Evolutionary conservation across 2,113 vertebrate genomes (phyloP), one percentile per base, ranked within the genome.

Genomic region (Petaurus breviceps): DNA sequence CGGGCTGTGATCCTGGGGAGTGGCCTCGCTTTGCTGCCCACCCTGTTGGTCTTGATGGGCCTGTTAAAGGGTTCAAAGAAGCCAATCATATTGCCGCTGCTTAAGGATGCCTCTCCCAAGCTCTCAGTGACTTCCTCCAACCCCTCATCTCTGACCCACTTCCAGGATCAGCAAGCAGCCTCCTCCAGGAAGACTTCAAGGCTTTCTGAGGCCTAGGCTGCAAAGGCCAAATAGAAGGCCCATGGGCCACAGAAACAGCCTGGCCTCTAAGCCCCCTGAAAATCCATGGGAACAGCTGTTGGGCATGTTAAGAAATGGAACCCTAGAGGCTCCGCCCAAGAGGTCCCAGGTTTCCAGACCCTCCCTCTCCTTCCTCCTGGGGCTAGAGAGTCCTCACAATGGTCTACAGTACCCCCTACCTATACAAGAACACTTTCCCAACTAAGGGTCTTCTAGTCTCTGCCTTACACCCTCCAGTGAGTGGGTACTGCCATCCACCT

Each of bases 41-140:
- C 98, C 57, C 31, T 99, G 93, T 99, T 99, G 1, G 98, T 99
- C 92, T 99, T 99, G 0, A 2, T 97, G 0, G 98, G 98, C 89
- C 97, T 98, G 19, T 3, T 99, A 0, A 77, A 19, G 31, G n/a
- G n/a, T 23, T 3, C 16, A 19, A 84, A 84, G 68, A 43, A 43
- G 68, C 2, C 68, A 0, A 0, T 43, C n/a, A 28, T 84, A 43
- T 23, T 43, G 8, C 14, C 0, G 31, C 7, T 3, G 49, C 22
- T 49, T 12, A 7, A 28, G 19, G 11, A 14, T 22, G 6, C 12
- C 54, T 26, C 31, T 43, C 46, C 3, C 14, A 4, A 25, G 11
- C 2, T 31, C 11, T 26, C 24, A 0, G 8, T 3, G 43, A 25
- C 47, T 7, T 49, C 89, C 10, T 26, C 46, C 89, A 1, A 1